phyloP scores from a whole-genome alignment of 2,888 invertebrate species.

The Campoplex nolae region DNA sequence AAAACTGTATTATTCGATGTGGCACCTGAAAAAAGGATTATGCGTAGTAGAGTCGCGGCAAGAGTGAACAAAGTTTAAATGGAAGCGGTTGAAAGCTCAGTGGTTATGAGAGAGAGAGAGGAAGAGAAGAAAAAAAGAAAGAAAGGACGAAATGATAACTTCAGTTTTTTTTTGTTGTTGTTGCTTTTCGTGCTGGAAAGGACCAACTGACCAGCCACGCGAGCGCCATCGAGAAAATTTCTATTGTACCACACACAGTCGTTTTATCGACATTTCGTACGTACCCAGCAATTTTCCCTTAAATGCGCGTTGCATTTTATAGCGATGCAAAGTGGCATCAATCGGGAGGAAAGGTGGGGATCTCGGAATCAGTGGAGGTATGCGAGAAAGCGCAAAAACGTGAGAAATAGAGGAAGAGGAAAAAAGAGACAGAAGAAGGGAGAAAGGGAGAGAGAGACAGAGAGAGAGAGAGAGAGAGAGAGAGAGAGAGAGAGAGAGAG shows the following conservation, averaged over 20 bases:
- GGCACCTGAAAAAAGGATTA: no score
- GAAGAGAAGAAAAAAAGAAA: neutral
- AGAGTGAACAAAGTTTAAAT: conserved; percentile 17
- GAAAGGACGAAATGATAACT: conserved; percentile 27
- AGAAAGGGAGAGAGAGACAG: neutral
- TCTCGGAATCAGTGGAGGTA: conserved; percentile 44
- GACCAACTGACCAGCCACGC: conserved; percentile 16
- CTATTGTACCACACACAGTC: conserved; percentile 58
- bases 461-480: conserved; percentile 49
- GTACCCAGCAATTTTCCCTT: conserved; percentile 69
- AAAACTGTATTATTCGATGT: conserved; percentile 20
- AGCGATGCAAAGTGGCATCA: conserved; percentile 72
- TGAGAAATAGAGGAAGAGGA: conserved; percentile 30
- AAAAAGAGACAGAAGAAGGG: conserved; percentile 30
- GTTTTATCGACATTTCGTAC: conserved; percentile 60
- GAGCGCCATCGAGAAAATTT: conserved; percentile 60
- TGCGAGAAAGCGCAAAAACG: conserved; percentile 27
- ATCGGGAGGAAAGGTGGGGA: conserved; percentile 67
- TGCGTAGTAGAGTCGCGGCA: neutral
- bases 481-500: no score
- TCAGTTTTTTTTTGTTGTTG: conserved; percentile 12
- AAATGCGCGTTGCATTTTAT: conserved; percentile 71
- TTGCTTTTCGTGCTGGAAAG: conserved; percentile 6
- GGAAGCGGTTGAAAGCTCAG: neutral
- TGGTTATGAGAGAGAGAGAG: conserved; percentile 13